Base-by-base conservation (phyloP, 2,797 vertebrate genomes). In the Poecilia picta region DNA sequence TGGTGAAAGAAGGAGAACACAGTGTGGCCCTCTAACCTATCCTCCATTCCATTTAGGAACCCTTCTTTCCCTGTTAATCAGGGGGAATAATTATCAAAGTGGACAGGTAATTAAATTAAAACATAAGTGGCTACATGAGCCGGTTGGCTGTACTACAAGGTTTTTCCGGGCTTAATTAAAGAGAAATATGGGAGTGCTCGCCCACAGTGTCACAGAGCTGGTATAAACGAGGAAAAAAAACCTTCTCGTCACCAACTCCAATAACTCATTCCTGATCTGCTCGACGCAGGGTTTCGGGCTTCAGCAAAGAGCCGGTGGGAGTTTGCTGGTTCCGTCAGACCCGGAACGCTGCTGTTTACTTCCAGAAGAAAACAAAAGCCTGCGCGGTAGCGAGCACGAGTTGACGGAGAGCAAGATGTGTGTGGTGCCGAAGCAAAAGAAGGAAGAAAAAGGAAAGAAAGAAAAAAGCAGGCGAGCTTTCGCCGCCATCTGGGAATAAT, bases 71-170 rank as follows among this genome's bases (percentile, higher is more conserved):
- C 89, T 92, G 94, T 96, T 96, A 96, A 96, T 96, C 94, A 95
- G 94, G 94, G 92, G 94, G 93, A 95, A 96, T 96, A 96, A 95
- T 96, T 95, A 96, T 96, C 94, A 95, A 95, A 95, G 94, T 95
- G 92, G 95, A 96, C 95, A 96, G 95, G 95, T 96, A 95, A 96
- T 96, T 96, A 96, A 96, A 96, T 95, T 95, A 95, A 96, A 96
- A 93, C 94, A 95, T 95, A 95, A 96, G 95, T 95, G 94, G 95
- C 94, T 95, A 95, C 94, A 95, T 92, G 94, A 94, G 93, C 94
- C 78, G 88, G 88, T 89, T 95, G 93, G 94, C 95, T 94, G 93
- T 90, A 92, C 88, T 94, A 95, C 94, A 95, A 95, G 91, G 89
- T 93, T 95, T 94, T 92, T 88, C 76, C 81, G 78, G 85, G 91